These are phyloP conservation scores for Turritopsis dohrnii DNA, from an alignment of 30 jellyfish, hydroid and myxozoan species.

Conservation along the genomic window DNA sequence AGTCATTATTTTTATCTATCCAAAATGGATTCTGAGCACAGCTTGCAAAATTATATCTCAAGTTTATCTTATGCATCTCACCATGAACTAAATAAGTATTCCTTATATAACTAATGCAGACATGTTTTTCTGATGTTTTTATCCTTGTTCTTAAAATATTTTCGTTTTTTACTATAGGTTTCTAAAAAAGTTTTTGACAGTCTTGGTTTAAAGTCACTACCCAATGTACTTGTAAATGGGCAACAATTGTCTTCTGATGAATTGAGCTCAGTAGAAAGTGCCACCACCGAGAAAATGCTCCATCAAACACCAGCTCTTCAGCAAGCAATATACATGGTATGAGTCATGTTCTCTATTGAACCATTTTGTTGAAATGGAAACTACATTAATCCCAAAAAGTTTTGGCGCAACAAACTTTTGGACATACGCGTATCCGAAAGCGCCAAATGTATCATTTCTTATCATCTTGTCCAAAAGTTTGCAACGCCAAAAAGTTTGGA, in stretches of 20 bases:
- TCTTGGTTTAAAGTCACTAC: conserved; percentile 61
- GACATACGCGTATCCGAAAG: too few relatives aligned
- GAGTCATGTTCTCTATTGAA: too few relatives aligned
- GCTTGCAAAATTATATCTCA: background rate
- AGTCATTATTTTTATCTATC: background rate
- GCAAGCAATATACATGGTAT: conserved; percentile 83
- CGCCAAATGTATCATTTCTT: too few relatives aligned
- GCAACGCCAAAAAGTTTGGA: too few relatives aligned
- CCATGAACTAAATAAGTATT: too few relatives aligned
- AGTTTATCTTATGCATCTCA: background rate
- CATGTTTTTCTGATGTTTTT: too few relatives aligned
- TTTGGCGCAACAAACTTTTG: too few relatives aligned
- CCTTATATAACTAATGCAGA: background rate
- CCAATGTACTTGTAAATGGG: conserved; percentile 68
- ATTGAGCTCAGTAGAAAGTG: conserved; percentile 44
- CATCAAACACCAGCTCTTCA: conserved; percentile 59
- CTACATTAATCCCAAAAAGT: too few relatives aligned
- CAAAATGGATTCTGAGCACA: background rate
- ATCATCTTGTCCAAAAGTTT: too few relatives aligned
- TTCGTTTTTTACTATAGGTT: conserved; percentile 21
- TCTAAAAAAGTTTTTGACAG: conserved; percentile 52
- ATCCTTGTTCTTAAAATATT: background rate
- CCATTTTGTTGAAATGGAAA: too few relatives aligned
- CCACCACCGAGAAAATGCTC: conserved; percentile 61
- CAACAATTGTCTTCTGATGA: conserved; percentile 44